A percentile compares a stretch with the other conserved stretches of the same genome.
Evolutionary conservation across 2,797 vertebrate species (phyloP).

Genomic region (Rhinella marina): DNA sequence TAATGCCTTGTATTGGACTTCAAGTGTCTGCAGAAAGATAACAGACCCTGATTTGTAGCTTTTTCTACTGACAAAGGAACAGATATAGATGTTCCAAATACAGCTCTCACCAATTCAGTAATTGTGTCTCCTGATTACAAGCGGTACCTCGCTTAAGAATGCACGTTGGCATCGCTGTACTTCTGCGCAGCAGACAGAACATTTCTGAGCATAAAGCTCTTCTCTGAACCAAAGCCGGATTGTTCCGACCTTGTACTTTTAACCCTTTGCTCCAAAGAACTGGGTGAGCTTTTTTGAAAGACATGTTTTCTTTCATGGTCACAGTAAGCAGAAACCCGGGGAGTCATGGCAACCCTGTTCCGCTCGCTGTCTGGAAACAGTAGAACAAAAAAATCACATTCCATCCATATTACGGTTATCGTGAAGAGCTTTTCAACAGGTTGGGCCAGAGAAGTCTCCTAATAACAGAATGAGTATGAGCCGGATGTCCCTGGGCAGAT

Average conservation of each 20-base stretch:
- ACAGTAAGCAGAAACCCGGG: conserved; percentile 15
- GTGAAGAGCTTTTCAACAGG: conserved; percentile 42
- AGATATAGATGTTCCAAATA: conserved; percentile 60
- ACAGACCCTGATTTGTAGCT: conserved; percentile 64
- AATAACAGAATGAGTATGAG: conserved; percentile 10
- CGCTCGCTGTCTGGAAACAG: conserved; percentile 21
- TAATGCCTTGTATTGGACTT: neutral
- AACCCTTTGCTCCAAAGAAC: conserved; percentile 27
- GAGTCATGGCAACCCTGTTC: conserved; percentile 45
- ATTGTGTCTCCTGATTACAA: conserved; percentile 63
- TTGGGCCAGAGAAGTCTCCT: neutral
- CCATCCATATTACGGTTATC: conserved; percentile 22
- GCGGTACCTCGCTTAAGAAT: conserved; percentile 59
- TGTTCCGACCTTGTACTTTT: conserved; percentile 29
- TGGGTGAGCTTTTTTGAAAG: neutral
- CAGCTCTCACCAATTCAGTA: conserved; percentile 61
- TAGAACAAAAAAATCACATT: conserved; percentile 16
- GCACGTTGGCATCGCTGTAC: conserved; percentile 53
- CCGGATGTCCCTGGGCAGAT: neutral
- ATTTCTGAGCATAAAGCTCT: neutral
- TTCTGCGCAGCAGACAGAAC: conserved; percentile 20
- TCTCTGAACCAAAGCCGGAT: neutral
- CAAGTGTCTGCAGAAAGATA: conserved; percentile 53
- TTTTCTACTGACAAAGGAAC: conserved; percentile 31
- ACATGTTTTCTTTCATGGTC: conserved; percentile 38